Percentiles rank a stretch among this genome's conserved stretches.
Conservation (phyloP, 2,888 invertebrate genomes). For the Pristionchus mayeri region DNA sequence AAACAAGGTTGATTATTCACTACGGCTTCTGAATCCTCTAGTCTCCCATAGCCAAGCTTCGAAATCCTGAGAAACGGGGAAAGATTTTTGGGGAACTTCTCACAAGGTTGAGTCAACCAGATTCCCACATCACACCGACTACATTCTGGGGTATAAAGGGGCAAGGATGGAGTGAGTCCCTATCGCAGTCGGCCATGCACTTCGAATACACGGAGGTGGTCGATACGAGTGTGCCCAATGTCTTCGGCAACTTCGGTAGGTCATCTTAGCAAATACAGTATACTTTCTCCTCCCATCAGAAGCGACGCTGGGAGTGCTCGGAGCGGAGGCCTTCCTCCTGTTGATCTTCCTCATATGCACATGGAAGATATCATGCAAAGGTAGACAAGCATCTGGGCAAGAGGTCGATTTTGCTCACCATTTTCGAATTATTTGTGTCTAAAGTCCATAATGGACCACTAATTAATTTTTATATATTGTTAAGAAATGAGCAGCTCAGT, state of each 20-base stretch:
- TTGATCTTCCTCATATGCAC: slow-evolving; percentile 16
- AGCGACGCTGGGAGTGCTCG: not conserved
- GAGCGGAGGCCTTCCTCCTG: not conserved
- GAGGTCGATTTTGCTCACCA: no score
- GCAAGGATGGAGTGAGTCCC: not conserved
- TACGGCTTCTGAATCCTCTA: not conserved
- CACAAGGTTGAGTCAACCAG: not conserved
- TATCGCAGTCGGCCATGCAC: no score
- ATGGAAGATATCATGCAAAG: slow-evolving; percentile 4
- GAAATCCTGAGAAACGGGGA: slow-evolving; percentile 3
- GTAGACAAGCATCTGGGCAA: no score
- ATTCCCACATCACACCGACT: not conserved
- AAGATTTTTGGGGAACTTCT: no score
- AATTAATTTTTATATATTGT: no score
- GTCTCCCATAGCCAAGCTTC: slow-evolving; percentile 4
- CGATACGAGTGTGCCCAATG: slow-evolving; percentile 38
- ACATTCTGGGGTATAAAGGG: slow-evolving; percentile 2
- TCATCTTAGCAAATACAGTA: not conserved
- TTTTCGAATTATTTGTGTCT: no score
- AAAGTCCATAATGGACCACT: no score
- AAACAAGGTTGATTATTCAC: slow-evolving; percentile 10
- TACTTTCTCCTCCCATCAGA: not conserved
- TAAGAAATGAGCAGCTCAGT: no score
- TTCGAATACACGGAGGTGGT: no score
- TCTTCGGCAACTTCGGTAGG: slow-evolving; percentile 27